A percentile compares a stretch with the other conserved stretches of the same genome.
Conservation (phyloP, 2,888 invertebrate species). For the Orchesella flavescens region DNA sequence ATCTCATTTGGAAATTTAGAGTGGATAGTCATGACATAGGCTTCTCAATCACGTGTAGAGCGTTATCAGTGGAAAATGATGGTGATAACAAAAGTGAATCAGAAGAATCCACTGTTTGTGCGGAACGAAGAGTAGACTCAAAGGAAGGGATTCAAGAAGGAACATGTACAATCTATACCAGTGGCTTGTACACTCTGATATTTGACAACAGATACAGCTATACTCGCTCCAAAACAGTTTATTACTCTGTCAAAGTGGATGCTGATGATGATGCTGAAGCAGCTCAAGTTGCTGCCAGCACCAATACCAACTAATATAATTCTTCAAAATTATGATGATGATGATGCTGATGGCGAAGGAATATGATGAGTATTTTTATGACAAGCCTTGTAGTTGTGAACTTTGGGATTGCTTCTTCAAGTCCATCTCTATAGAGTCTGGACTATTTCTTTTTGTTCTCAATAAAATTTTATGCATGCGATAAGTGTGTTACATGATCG, state of each 20-base stretch:
- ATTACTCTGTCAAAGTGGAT: conserved; percentile 37
- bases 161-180: neutral
- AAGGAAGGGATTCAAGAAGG: conserved; percentile 40
- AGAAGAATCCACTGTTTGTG: neutral
- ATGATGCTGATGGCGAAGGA: no score
- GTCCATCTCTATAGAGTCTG: no score
- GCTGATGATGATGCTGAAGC: neutral
- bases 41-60: conserved; percentile 32
- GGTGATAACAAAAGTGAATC: no score
- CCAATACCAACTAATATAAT: neutral
- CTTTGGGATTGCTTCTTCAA: no score
- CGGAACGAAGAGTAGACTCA: conserved; percentile 29
- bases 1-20: conserved; percentile 41
- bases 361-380: no score
- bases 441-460: no score
- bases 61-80: neutral
- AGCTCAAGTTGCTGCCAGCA: neutral
- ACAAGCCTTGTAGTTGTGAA: no score
- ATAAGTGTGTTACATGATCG: no score
- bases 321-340: neutral
- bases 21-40: conserved; percentile 49
- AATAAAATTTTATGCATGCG: no score
- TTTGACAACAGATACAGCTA: conserved; percentile 59
- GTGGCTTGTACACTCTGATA: conserved; percentile 42
- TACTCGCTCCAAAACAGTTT: conserved; percentile 51